phyloP scores from a whole-genome alignment of 2,113 vertebrate genomes.

The Apistogramma diplotaenia region DNA sequence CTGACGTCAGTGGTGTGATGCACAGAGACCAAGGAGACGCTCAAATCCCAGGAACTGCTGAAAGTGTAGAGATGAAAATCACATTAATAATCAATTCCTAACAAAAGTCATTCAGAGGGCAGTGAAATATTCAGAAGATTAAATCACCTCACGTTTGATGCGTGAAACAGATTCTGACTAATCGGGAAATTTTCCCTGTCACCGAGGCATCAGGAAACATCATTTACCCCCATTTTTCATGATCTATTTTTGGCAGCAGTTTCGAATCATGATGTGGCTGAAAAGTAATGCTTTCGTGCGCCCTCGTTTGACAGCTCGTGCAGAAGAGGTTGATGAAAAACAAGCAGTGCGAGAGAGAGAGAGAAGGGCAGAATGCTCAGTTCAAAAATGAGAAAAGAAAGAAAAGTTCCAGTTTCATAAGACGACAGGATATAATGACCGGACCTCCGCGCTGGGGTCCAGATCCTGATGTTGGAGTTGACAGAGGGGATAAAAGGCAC shows the following conservation, averaged over 20 bases:
- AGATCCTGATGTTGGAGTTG: not conserved
- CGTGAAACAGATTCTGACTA: not conserved
- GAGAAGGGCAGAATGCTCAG: not conserved
- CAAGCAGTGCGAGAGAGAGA: not conserved
- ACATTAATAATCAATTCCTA: not conserved
- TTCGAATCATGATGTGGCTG: not conserved
- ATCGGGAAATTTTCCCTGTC: not conserved
- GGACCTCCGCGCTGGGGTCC: not conserved
- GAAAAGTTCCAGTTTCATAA: not conserved
- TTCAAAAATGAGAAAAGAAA: not conserved
- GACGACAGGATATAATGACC: not conserved
- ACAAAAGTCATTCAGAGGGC: not conserved
- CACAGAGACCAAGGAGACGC: not conserved
- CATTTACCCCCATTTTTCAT: not conserved
- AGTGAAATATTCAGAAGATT: not conserved
- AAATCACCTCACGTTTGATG: not conserved
- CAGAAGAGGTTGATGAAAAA: not conserved
- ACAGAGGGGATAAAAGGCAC: not conserved
- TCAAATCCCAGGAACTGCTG: not conserved
- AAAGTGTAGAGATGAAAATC: not conserved
- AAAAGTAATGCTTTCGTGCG: not conserved
- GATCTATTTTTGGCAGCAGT: not conserved
- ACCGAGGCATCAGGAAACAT: not conserved
- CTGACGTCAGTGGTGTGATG: not conserved
- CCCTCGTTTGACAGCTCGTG: fast-evolving